Base-by-base conservation (phyloP, 2,888 invertebrate species). In the Aspidiotus rigidus region DNA sequence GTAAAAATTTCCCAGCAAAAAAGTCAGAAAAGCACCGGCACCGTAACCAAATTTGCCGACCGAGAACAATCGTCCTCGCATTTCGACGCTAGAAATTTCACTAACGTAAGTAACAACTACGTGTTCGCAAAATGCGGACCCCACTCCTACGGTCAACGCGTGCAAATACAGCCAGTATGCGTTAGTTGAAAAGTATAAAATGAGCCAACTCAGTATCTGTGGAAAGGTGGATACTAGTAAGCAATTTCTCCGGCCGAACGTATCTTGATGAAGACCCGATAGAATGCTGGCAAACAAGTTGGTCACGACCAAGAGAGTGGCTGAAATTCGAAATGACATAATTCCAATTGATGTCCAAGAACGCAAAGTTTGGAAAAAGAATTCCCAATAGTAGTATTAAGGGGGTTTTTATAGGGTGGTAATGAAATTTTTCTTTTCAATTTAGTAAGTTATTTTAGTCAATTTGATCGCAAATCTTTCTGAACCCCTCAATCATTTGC, bases 21-120 rank as follows among this genome's bases (percentile, higher is more conserved):
- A 63, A 1, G 63, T 53, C 17, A 63, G 15, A n/a, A 63, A 63
- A 2, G 63, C 49, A 15, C 63, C 63, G 28, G 54, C 49, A 40
- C 63, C 63, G 40, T 63, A 63, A 11, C 63, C 63, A 39, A 63
- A 39, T 54, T 63, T 63, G 11, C 63, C 63, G 28, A 63, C 10
- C 2, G 63, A 49, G 15, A 63, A 63, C 49, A 63, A 53, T 6
- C 63, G 42, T n/a, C 63, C 63, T 63, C 63, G 42, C 10, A 63
- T 17, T 28, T 63, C 40, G n/a, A 54, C 54, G n/a, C 11, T 54
- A 7, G 63, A 63, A 53, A 63, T 63, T 39, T 63, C 63, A 10
- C 63, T 63, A n/a, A 63, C 54, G 28, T 63, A 63, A 0, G 63
- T 63, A 39, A 63, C 54, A 2, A 63, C 54, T 13, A 53, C 54